Percentiles rank a stretch among this genome's conserved stretches.
Evolutionary conservation across 1,140 invertebrate genomes (phyloP).

Genomic region (Grapholita molesta): DNA sequence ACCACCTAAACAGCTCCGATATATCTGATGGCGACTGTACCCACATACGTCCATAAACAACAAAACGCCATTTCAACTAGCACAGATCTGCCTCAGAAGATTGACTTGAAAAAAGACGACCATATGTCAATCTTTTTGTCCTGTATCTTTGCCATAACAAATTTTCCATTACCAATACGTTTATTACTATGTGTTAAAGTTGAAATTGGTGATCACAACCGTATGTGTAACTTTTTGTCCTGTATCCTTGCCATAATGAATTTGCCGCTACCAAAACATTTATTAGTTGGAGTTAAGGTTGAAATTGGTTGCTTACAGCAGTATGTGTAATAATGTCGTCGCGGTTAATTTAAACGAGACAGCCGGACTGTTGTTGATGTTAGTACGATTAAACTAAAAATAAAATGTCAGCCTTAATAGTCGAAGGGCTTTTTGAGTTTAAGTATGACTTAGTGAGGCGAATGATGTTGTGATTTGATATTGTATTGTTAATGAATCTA

Average conservation of each 20-base stretch:
- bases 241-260: background rate
- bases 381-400: conserved; percentile 49
- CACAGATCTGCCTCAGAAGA: conserved; percentile 22
- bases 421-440: conserved; percentile 30
- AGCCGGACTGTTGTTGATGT: conserved; percentile 39
- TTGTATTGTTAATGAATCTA: background rate
- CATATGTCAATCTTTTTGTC: conserved; percentile 58
- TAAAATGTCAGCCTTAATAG: conserved; percentile 51
- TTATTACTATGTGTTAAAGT: background rate
- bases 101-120: conserved; percentile 36
- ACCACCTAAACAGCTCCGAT: too few relatives aligned
- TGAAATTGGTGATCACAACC: background rate
- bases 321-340: conserved; percentile 24
- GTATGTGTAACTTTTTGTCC: conserved; percentile 35
- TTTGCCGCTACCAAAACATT: background rate
- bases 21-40: too few relatives aligned
- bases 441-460: background rate
- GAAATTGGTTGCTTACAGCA: background rate
- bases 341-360: conserved; percentile 60
- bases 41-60: background rate
- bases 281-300: background rate
- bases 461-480: background rate
- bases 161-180: background rate
- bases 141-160: background rate
- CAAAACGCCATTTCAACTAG: background rate